Base-by-base conservation (phyloP, 2,797 vertebrate genomes). In the Taeniopygia guttata region DNA sequence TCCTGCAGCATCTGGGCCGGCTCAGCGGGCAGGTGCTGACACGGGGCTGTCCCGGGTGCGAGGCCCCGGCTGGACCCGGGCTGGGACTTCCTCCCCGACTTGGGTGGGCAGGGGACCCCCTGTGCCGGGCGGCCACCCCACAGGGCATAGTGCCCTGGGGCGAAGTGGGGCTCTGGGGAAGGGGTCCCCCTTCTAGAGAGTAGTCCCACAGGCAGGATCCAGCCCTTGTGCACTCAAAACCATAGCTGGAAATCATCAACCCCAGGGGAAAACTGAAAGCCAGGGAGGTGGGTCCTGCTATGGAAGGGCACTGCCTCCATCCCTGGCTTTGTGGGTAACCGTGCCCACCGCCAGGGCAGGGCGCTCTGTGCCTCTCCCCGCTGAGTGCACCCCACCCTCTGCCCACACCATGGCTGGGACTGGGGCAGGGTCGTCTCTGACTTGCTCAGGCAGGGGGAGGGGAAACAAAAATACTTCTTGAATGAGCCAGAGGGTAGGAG, bases 1-100 rank as follows among this genome's bases (percentile, higher is more conserved):
- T 96, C 96, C 95, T 79, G 64, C 85, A 67, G 94, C 94, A 84
- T 91, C 96, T 95, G 95, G 94, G 84, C 93, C 72, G 89, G 84
- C 96, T 93, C 93, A 90, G 79, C 59, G 11, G 89, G 81, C 92
- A 84, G 93, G 91, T 86, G 96, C 89, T 95, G 95, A 95, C 76
- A 91, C 10, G 49, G 79, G 92, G 86, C 88, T 94, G 93, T 70
- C 66, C 15, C 6, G 4, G 63, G 56, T 16, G 2, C 54, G 46
- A 74, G 87, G 73, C 86, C 25, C 43, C 10, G 2, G 40, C 42
- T 7, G 13, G 43, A 81, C 52, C 25, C 22, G 2, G 36, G 5
- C 10, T 32, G 75, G 42, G 27, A 12, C 40, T 75, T 79, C 82
- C 59, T 72, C 30, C n/a, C 4, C 0, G n/a, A 13, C 19, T 16